These are phyloP conservation scores for Morinoia aosen DNA, from an alignment of 2,888 invertebrate species.

Conservation along the genomic window DNA sequence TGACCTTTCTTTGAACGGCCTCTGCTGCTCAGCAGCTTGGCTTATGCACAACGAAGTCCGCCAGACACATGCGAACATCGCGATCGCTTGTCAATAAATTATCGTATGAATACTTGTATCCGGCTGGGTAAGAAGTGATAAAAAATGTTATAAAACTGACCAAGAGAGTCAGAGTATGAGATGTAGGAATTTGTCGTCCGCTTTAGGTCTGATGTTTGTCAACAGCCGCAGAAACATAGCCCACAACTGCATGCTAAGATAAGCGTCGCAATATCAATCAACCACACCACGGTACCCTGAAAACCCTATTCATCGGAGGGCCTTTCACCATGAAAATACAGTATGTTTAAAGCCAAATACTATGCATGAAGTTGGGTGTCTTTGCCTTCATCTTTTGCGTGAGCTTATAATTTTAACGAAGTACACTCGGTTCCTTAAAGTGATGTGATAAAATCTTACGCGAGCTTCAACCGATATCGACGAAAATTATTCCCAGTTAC, in stretches of 20 bases:
- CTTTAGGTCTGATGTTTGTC: background rate
- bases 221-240: background rate
- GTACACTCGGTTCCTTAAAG: background rate
- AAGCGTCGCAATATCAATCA: background rate
- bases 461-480: too few relatives aligned
- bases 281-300: background rate
- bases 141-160: too few relatives aligned
- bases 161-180: background rate
- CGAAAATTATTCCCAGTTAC: too few relatives aligned
- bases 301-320: background rate
- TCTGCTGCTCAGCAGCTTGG: background rate
- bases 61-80: too few relatives aligned
- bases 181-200: background rate
- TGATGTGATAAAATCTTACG: too few relatives aligned
- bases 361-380: background rate
- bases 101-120: too few relatives aligned
- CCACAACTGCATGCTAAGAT: too few relatives aligned
- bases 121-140: too few relatives aligned
- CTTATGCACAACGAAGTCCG: too few relatives aligned
- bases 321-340: background rate
- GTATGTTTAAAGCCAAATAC: background rate
- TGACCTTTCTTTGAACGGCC: too few relatives aligned
- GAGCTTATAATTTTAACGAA: background rate
- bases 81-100: too few relatives aligned
- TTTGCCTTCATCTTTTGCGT: background rate